Percentiles rank a stretch among this genome's conserved stretches.
Evolutionary conservation across 2,888 invertebrate species (phyloP).

Genomic region (Phalera bucephala): DNA sequence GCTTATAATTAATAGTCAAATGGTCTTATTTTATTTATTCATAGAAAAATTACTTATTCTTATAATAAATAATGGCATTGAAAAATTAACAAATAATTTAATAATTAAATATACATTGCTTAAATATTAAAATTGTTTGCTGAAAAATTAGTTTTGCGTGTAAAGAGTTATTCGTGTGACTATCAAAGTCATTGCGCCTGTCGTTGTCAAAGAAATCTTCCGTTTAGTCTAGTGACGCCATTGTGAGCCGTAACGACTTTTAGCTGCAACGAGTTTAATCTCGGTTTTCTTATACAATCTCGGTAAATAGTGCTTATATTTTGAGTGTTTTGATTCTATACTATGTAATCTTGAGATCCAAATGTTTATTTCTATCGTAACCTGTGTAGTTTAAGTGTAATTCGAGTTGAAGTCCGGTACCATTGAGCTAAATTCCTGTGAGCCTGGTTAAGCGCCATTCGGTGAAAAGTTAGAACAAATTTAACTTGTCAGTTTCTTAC

Average conservation of each 20-base stretch:
- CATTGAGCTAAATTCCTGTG: conserved; percentile 87
- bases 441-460: conserved; percentile 86
- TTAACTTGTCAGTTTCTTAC: conserved; percentile 45
- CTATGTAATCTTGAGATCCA: conserved; percentile 61
- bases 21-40: background rate
- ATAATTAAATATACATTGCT: too few species aligned
- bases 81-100: too few species aligned
- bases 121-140: too few species aligned
- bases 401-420: conserved; percentile 81
- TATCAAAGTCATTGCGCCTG: conserved; percentile 38
- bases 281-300: conserved; percentile 87
- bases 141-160: too few species aligned
- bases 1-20: conserved; percentile 20
- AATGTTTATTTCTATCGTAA: conserved; percentile 69
- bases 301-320: conserved; percentile 65
- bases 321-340: conserved; percentile 64
- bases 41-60: too few species aligned
- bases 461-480: conserved; percentile 65
- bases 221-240: conserved; percentile 88
- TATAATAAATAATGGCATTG: too few species aligned
- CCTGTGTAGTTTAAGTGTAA: conserved; percentile 67
- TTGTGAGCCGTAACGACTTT: conserved; percentile 93
- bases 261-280: conserved; percentile 85
- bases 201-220: conserved; percentile 61
- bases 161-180: too few species aligned